phyloP scores from a whole-genome alignment of 92 coral and sea anemone genomes.

The Anthopleura xanthogrammica region DNA sequence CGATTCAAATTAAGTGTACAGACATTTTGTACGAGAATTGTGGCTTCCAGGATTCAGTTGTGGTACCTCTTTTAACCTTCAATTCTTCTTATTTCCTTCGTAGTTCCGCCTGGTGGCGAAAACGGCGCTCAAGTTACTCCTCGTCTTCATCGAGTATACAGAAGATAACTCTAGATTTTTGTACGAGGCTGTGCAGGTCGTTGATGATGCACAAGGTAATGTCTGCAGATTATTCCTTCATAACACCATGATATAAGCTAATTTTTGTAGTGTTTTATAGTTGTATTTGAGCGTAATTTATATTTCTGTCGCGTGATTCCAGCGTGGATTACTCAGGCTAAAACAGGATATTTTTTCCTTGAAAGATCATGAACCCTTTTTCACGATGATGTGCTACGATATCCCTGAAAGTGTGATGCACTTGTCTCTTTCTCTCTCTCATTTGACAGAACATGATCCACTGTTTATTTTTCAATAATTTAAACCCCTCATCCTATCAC shows the following conservation, averaged over 20 bases:
- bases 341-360: neutral
- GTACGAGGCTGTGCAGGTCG: slow-evolving; percentile 80
- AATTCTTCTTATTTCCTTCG: slow-evolving; percentile 18
- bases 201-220: slow-evolving; percentile 84
- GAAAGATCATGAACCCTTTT: neutral
- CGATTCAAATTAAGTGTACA: neutral
- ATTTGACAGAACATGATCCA: neutral
- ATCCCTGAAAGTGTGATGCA: neutral
- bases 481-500: neutral
- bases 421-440: neutral
- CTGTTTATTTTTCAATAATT: neutral
- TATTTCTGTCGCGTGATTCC: neutral
- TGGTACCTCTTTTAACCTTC: neutral
- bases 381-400: neutral
- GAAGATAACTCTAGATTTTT: slow-evolving; percentile 85
- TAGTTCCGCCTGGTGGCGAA: slow-evolving; percentile 98
- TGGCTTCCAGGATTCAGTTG: neutral
- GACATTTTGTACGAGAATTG: neutral
- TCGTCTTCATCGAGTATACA: slow-evolving; percentile 96
- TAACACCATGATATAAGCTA: no score
- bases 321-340: neutral
- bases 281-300: neutral
- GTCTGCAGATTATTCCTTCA: neutral
- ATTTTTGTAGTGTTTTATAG: neutral
- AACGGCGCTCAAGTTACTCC: slow-evolving; percentile 86